phyloP scores from a whole-genome alignment of 2,113 vertebrate genomes.

The Ursus arctos region DNA sequence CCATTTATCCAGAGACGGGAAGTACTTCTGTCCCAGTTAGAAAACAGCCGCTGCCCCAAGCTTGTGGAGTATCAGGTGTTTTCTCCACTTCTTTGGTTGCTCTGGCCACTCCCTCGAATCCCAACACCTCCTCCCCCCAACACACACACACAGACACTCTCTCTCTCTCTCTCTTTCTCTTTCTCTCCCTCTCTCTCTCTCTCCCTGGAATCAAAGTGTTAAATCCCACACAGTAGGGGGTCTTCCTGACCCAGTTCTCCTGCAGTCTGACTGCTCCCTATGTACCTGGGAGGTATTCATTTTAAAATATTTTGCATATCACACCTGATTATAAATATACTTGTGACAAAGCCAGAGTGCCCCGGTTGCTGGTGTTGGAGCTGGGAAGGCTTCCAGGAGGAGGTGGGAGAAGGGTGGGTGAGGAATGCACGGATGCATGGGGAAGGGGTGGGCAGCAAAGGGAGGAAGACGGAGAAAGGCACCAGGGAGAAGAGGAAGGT shows the following conservation, averaged over 20 bases:
- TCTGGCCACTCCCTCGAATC: background rate
- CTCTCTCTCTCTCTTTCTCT: no score
- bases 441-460: background rate
- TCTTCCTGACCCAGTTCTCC: background rate
- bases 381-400: background rate
- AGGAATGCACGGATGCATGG: rapidly evolving
- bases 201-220: background rate
- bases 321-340: background rate
- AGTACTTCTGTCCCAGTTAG: background rate
- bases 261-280: background rate
- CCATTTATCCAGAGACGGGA: background rate
- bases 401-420: background rate
- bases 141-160: no score
- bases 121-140: rapidly evolving
- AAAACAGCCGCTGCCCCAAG: background rate
- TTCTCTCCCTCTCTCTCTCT: no score
- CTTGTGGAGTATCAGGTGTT: background rate
- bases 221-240: background rate
- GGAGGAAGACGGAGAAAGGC: background rate
- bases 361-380: background rate
- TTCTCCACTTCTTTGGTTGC: background rate
- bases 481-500: background rate
- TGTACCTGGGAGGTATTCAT: background rate
- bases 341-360: background rate
- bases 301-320: background rate